Evolutionary conservation across 1,140 invertebrate genomes (phyloP).

Genomic region (Drosophila sp.): DNA sequence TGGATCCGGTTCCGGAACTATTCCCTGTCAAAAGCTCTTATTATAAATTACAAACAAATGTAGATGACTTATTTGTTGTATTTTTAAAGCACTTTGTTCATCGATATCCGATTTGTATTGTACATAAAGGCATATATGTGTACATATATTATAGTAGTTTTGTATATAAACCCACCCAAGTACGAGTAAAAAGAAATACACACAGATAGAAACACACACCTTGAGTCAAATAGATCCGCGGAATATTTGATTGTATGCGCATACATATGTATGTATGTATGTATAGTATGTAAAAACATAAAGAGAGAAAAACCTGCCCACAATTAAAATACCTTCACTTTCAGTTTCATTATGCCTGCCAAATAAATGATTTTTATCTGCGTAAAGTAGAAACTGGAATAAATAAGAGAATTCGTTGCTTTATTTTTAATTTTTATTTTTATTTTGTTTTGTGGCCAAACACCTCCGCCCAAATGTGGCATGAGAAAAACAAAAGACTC

Average conservation of each 20-base stretch:
- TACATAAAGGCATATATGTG: no score
- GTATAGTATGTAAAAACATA: slow-evolving; percentile 20
- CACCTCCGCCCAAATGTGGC: slow-evolving; percentile 63
- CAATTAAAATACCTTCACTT: slow-evolving; percentile 71
- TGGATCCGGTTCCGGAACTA: no score
- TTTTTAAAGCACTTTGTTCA: slow-evolving; percentile 1
- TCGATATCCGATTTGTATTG: slow-evolving; percentile 21
- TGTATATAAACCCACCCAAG: background rate
- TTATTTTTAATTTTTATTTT: no score
- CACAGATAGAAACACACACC: background rate
- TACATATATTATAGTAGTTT: no score
- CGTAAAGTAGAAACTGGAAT: slow-evolving; percentile 57
- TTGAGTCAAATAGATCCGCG: background rate
- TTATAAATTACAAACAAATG: background rate
- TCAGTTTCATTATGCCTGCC: slow-evolving; percentile 60
- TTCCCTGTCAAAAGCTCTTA: background rate
- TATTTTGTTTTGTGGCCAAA: slow-evolving; percentile 50
- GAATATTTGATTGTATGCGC: background rate
- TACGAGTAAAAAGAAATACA: slow-evolving; percentile 16
- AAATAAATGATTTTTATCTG: slow-evolving; percentile 65
- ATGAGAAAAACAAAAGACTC: slow-evolving; percentile 56
- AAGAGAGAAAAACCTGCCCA: slow-evolving; percentile 53
- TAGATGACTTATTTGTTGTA: no score
- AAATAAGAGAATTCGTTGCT: slow-evolving; percentile 52
- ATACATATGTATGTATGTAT: background rate